Evolutionary conservation across 1,140 invertebrate genomes (phyloP).

Genomic region (Drosophila lacteicornis): DNA sequence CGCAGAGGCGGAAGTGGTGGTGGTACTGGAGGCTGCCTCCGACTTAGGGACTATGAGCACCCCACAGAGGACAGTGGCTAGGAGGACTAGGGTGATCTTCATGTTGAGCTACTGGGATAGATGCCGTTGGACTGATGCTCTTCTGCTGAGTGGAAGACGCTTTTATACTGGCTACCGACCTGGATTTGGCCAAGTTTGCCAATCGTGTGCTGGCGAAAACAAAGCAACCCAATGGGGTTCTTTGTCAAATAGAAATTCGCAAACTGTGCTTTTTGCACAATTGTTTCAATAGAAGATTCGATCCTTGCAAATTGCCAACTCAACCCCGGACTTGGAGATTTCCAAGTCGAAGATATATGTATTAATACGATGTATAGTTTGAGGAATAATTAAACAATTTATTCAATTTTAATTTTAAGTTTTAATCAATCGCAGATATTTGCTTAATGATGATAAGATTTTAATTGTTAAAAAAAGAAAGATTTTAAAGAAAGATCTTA

Average conservation of each 20-base stretch:
- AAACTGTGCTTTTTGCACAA: background rate
- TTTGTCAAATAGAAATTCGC: background rate
- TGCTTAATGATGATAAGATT: too few species aligned
- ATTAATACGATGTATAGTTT: too few species aligned
- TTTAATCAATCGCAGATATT: too few species aligned
- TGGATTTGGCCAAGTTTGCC: background rate
- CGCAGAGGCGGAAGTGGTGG: slow-evolving; percentile 1
- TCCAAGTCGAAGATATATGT: too few species aligned
- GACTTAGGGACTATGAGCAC: background rate
- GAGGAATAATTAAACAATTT: too few species aligned
- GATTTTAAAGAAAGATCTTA: too few species aligned
- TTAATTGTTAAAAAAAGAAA: too few species aligned
- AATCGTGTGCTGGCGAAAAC: too few species aligned
- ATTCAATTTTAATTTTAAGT: too few species aligned
- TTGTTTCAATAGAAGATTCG: background rate
- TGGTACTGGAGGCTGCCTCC: background rate
- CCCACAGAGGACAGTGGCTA: background rate
- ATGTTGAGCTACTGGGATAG: background rate
- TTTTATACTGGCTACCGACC: slow-evolving; percentile 1
- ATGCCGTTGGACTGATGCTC: slow-evolving; percentile 11
- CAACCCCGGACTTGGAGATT: background rate
- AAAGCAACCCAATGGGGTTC: too few species aligned
- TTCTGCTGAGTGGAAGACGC: too few species aligned
- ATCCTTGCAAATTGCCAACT: background rate
- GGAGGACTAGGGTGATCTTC: slow-evolving; percentile 9